A percentile compares a stretch with the other conserved stretches of the same genome.
phyloP scores from a whole-genome alignment of 2,797 vertebrate genomes.

The Triplophysa bombifrons region DNA sequence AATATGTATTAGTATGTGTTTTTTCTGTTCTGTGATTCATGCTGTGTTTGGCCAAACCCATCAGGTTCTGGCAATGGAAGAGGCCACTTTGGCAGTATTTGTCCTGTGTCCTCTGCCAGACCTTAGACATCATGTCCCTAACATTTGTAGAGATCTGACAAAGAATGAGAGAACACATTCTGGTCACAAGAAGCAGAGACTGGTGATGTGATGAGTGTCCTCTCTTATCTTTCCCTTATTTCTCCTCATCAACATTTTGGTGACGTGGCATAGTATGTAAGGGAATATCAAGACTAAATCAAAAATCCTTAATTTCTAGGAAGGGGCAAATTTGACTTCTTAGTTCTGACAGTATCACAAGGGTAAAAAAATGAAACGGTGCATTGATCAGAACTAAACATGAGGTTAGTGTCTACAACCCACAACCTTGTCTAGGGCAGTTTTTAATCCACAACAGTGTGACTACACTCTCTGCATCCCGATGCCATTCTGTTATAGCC shows the following conservation, averaged over 20 bases:
- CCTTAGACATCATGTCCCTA: background rate
- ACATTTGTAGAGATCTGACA: background rate
- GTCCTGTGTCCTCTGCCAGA: background rate
- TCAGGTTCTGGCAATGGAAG: slow-evolving; percentile 12
- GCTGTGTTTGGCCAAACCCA: slow-evolving; percentile 28
- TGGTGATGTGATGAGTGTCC: background rate
- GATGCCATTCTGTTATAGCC: no score
- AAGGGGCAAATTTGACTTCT: background rate
- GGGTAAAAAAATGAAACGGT: no score
- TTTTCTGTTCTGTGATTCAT: slow-evolving; percentile 12
- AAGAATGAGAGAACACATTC: background rate
- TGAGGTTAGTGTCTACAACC: no score
- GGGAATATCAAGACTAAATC: background rate
- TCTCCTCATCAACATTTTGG: background rate
- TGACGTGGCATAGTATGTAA: background rate
- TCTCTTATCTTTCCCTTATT: background rate
- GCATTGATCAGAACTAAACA: no score
- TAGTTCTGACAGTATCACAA: no score
- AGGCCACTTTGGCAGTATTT: slow-evolving; percentile 9
- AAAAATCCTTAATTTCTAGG: background rate
- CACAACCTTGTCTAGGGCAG: no score
- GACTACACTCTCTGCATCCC: no score
- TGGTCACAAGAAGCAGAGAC: background rate
- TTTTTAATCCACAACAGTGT: no score
- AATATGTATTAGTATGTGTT: slow-evolving; percentile 21